phyloP scores from a whole-genome alignment of 2,888 invertebrate species.

The Limenitis arthemis region DNA sequence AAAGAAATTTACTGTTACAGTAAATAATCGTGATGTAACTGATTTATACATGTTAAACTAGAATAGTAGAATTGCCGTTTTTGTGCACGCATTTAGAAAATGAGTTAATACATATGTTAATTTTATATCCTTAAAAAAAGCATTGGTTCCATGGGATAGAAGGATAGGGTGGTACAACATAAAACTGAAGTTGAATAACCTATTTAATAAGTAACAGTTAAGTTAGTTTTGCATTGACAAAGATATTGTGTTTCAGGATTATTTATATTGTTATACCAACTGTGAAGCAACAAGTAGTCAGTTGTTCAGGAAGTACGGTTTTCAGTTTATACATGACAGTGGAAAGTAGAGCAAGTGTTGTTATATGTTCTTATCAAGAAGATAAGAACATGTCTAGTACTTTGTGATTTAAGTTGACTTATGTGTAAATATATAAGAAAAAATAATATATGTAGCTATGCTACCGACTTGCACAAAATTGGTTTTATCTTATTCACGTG shows the following conservation, averaged over 20 bases:
- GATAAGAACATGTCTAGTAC: slow-evolving; percentile 14
- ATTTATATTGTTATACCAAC: not conserved
- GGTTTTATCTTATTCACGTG: no score
- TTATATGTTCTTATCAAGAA: slow-evolving; percentile 10
- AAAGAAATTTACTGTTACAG: no score
- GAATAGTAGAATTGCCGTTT: no score
- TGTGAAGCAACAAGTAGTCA: not conserved
- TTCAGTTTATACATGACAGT: slow-evolving; percentile 9
- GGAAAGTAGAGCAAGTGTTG: slow-evolving; percentile 12
- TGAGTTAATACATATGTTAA: no score
- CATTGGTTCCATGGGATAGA: no score
- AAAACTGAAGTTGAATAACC: no score
- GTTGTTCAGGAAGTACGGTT: slow-evolving; percentile 9
- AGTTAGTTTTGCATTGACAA: not conserved
- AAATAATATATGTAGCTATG: not conserved
- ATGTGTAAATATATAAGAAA: not conserved
- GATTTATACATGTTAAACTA: no score
- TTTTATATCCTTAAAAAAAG: no score
- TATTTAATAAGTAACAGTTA: no score
- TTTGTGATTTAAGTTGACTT: slow-evolving; percentile 8
- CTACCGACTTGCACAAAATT: not conserved
- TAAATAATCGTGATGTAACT: no score
- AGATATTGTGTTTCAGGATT: not conserved
- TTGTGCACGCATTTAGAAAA: no score
- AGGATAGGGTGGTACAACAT: no score